phyloP scores from a whole-genome alignment of 2,113 vertebrate genomes.

The Cheirogaleus medius region DNA sequence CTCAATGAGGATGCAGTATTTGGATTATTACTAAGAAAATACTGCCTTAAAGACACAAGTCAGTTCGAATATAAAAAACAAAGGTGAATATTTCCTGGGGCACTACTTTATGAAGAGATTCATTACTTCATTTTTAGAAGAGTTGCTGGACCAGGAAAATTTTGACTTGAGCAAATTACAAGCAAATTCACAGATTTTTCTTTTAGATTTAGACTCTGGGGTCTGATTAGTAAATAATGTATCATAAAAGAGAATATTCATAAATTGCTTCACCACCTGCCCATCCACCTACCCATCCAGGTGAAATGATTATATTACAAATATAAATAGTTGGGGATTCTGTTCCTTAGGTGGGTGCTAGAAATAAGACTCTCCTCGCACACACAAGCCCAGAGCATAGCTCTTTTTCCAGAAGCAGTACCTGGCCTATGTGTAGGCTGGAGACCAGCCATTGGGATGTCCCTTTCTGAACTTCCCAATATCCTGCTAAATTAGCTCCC shows the following conservation, averaged over 20 bases:
- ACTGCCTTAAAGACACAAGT: not conserved
- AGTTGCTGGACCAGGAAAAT: conserved; percentile 15
- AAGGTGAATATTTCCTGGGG: not conserved
- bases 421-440: not conserved
- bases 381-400: not conserved
- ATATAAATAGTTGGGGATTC: not conserved
- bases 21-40: conserved; percentile 23
- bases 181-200: conserved; percentile 27
- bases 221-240: not conserved
- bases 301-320: not conserved
- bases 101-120: not conserved
- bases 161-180: not conserved
- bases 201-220: conserved; percentile 34
- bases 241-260: not conserved
- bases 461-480: not conserved
- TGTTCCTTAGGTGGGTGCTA: not conserved
- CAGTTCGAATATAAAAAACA: not conserved
- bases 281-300: not conserved
- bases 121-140: not conserved
- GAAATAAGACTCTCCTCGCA: not conserved
- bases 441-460: not conserved
- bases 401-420: not conserved
- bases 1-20: not conserved
- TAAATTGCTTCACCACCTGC: not conserved
- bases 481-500: not conserved